phyloP scores from a whole-genome alignment of 2,113 vertebrate species.

The Bubo bubo region DNA sequence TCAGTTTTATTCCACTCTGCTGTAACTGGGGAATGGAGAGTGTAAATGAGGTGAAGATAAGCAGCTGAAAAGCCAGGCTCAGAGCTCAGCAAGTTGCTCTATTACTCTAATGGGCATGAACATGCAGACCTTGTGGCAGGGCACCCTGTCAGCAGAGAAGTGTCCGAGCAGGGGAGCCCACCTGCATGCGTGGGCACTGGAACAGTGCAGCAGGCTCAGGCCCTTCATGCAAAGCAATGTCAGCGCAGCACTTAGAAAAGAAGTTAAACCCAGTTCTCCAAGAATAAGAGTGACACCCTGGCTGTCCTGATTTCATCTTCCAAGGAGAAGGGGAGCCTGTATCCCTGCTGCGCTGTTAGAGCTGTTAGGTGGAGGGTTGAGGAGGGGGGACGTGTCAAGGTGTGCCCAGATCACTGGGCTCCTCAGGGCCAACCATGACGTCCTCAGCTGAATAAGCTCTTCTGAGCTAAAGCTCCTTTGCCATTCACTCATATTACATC shows the following conservation, averaged over 20 bases:
- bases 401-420: not conserved
- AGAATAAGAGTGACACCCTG: not conserved
- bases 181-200: accelerated
- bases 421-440: not conserved
- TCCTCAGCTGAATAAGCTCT: not conserved
- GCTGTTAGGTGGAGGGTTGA: not conserved
- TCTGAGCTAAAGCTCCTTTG: not conserved
- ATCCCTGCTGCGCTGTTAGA: accelerated
- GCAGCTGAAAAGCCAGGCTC: not conserved
- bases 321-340: not conserved
- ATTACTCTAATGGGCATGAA: not conserved
- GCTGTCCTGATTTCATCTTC: not conserved
- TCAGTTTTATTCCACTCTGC: not conserved
- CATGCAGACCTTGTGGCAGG: not conserved
- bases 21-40: not conserved
- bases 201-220: not conserved
- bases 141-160: accelerated
- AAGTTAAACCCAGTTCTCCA: not conserved
- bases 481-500: not conserved
- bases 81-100: not conserved
- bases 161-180: not conserved
- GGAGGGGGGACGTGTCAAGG: accelerated
- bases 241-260: not conserved
- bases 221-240: not conserved
- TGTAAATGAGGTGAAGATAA: not conserved